Conservation (phyloP, 1,140 invertebrate species). For the Drosophila cardini region DNA sequence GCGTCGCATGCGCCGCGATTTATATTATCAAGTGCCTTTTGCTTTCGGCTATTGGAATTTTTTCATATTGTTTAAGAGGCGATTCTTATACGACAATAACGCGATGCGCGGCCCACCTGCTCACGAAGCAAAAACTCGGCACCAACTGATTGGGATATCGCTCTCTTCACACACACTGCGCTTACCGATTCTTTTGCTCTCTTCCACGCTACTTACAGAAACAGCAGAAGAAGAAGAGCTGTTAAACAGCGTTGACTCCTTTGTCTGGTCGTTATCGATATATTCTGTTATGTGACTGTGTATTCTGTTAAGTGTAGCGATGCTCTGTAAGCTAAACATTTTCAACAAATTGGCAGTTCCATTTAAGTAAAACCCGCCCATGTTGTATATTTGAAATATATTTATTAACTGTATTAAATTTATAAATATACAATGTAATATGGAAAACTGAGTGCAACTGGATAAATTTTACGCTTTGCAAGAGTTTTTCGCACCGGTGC, state of each 20-base stretch:
- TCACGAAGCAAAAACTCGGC: constrained; percentile 50
- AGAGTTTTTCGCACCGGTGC: no score
- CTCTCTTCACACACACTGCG: constrained; percentile 19
- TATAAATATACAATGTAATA: no score
- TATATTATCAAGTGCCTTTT: constrained; percentile 56
- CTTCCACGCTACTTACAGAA: neutral
- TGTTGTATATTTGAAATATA: neutral
- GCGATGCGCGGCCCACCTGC: constrained; percentile 50
- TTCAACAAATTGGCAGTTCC: constrained; percentile 21
- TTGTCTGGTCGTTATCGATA: constrained; percentile 3
- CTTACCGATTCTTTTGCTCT: constrained; percentile 1
- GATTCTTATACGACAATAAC: constrained; percentile 37
- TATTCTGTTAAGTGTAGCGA: neutral
- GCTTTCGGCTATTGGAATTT: constrained; percentile 74
- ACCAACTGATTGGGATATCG: constrained; percentile 40
- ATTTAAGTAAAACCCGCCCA: neutral
- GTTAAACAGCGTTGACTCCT: constrained; percentile 1
- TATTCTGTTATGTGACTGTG: neutral
- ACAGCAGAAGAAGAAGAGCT: constrained; percentile 1
- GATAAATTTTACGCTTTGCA: no score
- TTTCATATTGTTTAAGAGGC: constrained; percentile 60
- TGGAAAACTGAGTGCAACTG: no score
- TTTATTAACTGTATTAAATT: neutral
- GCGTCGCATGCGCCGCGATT: constrained; percentile 61
- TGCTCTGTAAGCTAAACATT: neutral